Evolutionary conservation across 2,888 invertebrate species (phyloP).

Genomic region (Drosophila leonis): DNA sequence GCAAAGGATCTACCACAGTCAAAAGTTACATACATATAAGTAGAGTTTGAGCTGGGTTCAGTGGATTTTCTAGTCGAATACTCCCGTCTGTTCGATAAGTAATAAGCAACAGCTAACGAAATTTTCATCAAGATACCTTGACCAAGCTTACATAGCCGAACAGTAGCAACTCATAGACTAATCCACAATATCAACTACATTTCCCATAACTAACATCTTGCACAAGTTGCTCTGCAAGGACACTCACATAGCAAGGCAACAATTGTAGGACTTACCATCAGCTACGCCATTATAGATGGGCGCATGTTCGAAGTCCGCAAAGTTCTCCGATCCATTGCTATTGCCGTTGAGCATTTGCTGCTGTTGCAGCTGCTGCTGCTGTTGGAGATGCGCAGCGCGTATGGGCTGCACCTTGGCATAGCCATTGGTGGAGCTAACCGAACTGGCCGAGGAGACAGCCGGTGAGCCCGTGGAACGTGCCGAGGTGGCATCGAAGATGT

Average conservation of each 20-base stretch:
- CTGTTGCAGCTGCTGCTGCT: constrained; percentile 55
- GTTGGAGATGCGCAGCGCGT: constrained; percentile 72
- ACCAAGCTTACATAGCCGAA: neutral
- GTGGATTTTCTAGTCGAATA: neutral
- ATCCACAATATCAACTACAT: neutral
- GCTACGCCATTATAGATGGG: constrained; percentile 88
- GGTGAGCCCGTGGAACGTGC: constrained; percentile 78
- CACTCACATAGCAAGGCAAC: neutral
- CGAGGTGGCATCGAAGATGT: constrained; percentile 89
- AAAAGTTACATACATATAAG: neutral
- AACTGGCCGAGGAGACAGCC: constrained; percentile 74
- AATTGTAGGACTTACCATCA: constrained; percentile 84
- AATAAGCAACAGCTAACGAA: neutral
- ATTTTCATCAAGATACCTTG: neutral
- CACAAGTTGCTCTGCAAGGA: neutral
- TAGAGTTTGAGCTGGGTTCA: neutral
- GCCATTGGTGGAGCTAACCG: constrained; percentile 80
- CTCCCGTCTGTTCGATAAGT: no score
- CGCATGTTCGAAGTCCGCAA: constrained; percentile 91
- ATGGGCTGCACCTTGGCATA: constrained; percentile 84
- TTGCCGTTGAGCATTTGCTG: constrained; percentile 61
- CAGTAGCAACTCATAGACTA: neutral
- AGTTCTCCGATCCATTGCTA: constrained; percentile 86
- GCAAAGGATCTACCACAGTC: neutral
- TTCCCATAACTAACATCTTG: neutral